Percentiles rank a stretch among this genome's conserved stretches.
Evolutionary conservation across 2,113 vertebrate genomes (phyloP).

Genomic region (Uria aalge): DNA sequence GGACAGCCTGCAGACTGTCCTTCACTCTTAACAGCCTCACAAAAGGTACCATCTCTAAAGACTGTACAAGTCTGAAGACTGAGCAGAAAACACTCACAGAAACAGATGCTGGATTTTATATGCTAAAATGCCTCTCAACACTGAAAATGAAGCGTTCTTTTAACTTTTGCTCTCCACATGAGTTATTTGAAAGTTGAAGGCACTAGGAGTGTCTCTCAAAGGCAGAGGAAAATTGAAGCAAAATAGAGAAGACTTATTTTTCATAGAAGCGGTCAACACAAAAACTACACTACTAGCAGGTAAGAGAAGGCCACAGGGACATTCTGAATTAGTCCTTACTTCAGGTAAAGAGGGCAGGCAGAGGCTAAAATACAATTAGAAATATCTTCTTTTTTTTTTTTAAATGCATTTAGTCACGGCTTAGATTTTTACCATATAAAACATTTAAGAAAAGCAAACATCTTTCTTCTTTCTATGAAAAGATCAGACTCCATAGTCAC

Average conservation of each 20-base stretch:
- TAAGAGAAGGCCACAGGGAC: neutral
- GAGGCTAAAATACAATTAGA: neutral
- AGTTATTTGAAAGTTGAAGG: neutral
- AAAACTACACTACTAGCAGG: neutral
- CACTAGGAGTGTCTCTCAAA: neutral
- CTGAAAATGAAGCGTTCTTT: neutral
- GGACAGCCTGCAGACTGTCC: neutral
- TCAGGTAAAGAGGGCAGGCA: neutral
- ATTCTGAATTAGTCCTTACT: neutral
- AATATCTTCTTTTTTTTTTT: neutral
- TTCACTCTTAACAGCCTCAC: neutral
- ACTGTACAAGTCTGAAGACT: neutral
- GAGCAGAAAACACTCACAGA: neutral
- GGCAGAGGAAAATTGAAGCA: neutral
- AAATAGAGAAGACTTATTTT: neutral
- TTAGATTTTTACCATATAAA: neutral
- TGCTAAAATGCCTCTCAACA: neutral
- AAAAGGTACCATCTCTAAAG: neutral
- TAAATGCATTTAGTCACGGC: neutral
- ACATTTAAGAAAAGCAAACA: neutral
- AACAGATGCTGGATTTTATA: neutral
- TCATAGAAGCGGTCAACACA: neutral
- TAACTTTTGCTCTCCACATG: neutral
- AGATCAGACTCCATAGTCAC: neutral
- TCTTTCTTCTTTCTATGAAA: neutral